Evolutionary conservation across 2,113 vertebrate genomes (phyloP), one percentile per base, ranked within the genome.

Genomic region (Lepus europaeus): DNA sequence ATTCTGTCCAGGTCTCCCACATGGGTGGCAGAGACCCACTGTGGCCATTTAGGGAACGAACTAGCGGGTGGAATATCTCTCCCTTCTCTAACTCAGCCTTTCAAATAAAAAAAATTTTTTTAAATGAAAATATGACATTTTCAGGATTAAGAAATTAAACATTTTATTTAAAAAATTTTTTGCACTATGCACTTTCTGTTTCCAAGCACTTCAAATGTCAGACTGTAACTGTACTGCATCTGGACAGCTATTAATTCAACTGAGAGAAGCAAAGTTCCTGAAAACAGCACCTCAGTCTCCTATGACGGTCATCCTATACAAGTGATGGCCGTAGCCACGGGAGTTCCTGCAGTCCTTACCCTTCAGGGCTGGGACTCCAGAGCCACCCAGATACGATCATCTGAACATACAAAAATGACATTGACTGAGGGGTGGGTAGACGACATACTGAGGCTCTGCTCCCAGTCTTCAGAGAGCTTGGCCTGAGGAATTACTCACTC

Each of bases 401-500:
- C n/a, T 19, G 69, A 36, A 22, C 33, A 59, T 45, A 91, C 36
- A 69, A 29, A 89, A 11, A 23, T 1, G 63, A 91, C 72, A 77
- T 19, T n/a, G 56, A 61, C 16, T 5, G 3, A 29, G 74, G 74
- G 9, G 51, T 6, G 20, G 23, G 22, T 59, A 72, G 25, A 61
- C 70, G 69, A 69, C 49, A 64, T 25, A 4, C 11, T 5, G 11
- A 16, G 59, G 53, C 63, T 81, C 93, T 51, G 69, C 61, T 61
- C 39, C 63, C 31, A 29, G 49, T 45, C 74, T 70, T 20, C 5
- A 64, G 13, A 33, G 73, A 85, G 14, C 14, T 86, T 45, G 51
- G 94, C 93, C 92, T 83, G 59, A 89, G 59, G 45, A 89, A 39
- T 33, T 23, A 36, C 45, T 90, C 8, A 6, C 84, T 89, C 73